Evolutionary conservation across 2,888 invertebrate species (phyloP), one percentile per base, ranked within the genome.

Genomic region (Pachydiplax longipennis): DNA sequence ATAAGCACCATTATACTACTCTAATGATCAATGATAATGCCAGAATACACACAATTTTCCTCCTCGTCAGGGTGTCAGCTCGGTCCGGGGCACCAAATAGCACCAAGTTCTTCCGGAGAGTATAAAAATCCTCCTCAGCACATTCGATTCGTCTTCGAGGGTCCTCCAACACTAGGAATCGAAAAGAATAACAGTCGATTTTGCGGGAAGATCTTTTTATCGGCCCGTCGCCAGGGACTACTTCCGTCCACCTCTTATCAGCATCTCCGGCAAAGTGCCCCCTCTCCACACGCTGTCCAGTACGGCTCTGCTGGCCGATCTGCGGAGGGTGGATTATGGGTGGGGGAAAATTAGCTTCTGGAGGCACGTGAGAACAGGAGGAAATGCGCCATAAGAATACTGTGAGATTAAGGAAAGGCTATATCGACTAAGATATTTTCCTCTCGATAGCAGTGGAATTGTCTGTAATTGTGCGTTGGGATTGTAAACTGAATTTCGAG

Each of bases 161-260:
- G 65, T 12, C n/a, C n/a, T 65, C 65, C 73, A 31, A 6, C 25
- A 73, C 25, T 25, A 3, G 1, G 31, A 31, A 73, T 73, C 25
- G 22, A 12, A 18, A 2, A 31, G 5, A 53, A 13, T 65, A 22
- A 8, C 22, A 10, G 25, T 22, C 65, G 65, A 65, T 65, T n/a
- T 25, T 3, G 25, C 65, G 65, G 65, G 65, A 65, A 22, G 65
- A 31, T 31, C 48, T 18, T 61, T 65, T 87, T 87, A 87, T 87
- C 83, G 53, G 53, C 4, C 18, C 31, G 87, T 87, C 61, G 87
- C 87, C 37, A 87, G 35, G 87, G 87, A 37, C 65, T 37, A 61
- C 37, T 31, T 37, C 87, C 61, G 87, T 37, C 87, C 48, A 25
- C 18, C 58, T 37, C 87, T 87, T 87, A 87, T 87, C 87, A 87